Base-by-base conservation (phyloP, 2,888 invertebrate genomes). In the Polyommatus iphigenia region DNA sequence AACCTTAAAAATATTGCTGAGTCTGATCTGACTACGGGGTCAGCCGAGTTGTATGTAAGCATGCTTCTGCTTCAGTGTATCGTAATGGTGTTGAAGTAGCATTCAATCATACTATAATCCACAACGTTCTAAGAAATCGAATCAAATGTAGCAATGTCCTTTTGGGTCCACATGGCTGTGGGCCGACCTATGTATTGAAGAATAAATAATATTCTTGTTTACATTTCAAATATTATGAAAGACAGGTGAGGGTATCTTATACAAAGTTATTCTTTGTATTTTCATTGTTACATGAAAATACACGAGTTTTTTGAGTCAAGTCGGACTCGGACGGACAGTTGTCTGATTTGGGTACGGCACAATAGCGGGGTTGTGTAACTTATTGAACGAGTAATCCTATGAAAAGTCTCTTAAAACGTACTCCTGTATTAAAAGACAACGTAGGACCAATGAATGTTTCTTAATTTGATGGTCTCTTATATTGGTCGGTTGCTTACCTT, bases 321-420 rank as follows among this genome's bases (percentile, higher is more conserved):
- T 54, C 54, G 18, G 50, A 50, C 50, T 50, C 67, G 67, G 67
- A 67, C 67, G 67, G 67, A 67, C 67, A 67, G 67, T 67, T 67
- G 67, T 67, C 67, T 67, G 67, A 67, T 67, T 67, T 67, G 67
- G 67, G 67, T 67, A 67, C 15, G 29, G 3, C 29, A 67, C 67
- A 67, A 67, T 29, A 67, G 67, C 67, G 24, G 24, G 24, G 29
- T 67, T 67, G 32, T 67, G 5, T 67, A 67, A 67, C 67, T 29
- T 29, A 67, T 29, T 67, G 29, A 67, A 62, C 3, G 24, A 67
- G 15, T 67, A 67, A 67, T 67, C 67, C 29, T 29, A 67, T 67
- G 15, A 67, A 67, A 15, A 29, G 5, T 29, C 6, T 15, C 29
- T 29, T 0, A 5, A 18, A 10, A 62, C 3, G 13, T 24, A 62